Evolutionary conservation across 2,797 vertebrate genomes (phyloP).

Genomic region (Paguma larvata): DNA sequence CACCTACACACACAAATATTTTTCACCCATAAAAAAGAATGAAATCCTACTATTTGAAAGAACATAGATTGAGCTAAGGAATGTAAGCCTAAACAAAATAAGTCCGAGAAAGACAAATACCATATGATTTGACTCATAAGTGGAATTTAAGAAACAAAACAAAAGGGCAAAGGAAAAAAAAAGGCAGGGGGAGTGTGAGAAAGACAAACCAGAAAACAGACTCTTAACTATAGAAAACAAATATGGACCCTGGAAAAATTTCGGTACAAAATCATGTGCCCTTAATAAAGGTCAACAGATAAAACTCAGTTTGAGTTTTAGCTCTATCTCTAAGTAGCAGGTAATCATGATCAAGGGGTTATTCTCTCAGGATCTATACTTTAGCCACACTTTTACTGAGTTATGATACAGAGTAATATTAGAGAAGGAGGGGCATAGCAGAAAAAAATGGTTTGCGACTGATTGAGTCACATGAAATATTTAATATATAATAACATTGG

Average conservation of each 20-base stretch:
- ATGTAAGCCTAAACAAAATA: too few species aligned
- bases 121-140: too few species aligned
- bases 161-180: too few species aligned
- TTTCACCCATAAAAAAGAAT: too few species aligned
- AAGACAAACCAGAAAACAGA: too few species aligned
- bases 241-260: background rate
- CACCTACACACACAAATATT: too few species aligned
- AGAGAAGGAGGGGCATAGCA: background rate
- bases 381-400: background rate
- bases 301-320: background rate
- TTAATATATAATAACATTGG: background rate
- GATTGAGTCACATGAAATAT: background rate
- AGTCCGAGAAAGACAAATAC: too few species aligned
- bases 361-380: background rate
- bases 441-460: background rate
- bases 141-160: too few species aligned
- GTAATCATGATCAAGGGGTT: background rate
- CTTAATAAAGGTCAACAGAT: background rate
- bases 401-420: background rate
- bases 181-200: too few species aligned
- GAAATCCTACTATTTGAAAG: too few species aligned
- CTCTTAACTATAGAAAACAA: too few species aligned
- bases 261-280: background rate
- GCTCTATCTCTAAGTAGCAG: background rate
- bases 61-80: too few species aligned